phyloP scores from a whole-genome alignment of 2,113 vertebrate species.

The Felis chaus region DNA sequence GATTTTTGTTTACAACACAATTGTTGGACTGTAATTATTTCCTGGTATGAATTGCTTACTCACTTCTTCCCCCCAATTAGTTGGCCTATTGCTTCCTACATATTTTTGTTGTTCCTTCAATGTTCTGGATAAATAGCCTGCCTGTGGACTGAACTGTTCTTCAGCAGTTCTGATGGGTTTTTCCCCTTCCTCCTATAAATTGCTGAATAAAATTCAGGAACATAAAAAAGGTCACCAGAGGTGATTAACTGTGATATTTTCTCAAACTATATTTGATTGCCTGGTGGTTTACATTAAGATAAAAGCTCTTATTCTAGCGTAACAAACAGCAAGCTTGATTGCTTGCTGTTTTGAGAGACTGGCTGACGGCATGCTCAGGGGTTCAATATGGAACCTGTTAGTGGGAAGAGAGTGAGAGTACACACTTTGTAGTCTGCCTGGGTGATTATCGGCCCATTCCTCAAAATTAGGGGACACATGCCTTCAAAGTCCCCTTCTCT shows the following conservation, averaged over 20 bases:
- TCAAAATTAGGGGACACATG: neutral
- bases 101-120: slow-evolving; percentile 55
- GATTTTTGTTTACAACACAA: slow-evolving; percentile 7
- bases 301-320: slow-evolving; percentile 11
- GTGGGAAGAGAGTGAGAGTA: neutral
- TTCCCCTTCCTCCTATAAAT: slow-evolving; percentile 55
- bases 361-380: neutral
- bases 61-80: slow-evolving; percentile 14
- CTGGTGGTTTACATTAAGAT: slow-evolving; percentile 19
- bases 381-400: neutral
- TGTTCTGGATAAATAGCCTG: slow-evolving; percentile 53
- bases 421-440: neutral
- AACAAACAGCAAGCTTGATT: neutral
- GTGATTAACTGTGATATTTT: slow-evolving; percentile 58
- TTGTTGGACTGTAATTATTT: slow-evolving; percentile 49
- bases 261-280: slow-evolving; percentile 31
- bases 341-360: neutral
- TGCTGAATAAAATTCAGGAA: slow-evolving; percentile 59
- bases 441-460: neutral
- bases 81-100: slow-evolving; percentile 51
- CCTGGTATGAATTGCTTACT: slow-evolving; percentile 45
- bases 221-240: slow-evolving; percentile 51
- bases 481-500: neutral
- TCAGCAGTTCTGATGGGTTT: slow-evolving; percentile 37
- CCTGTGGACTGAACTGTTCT: slow-evolving; percentile 24